Conservation (phyloP, 2,797 vertebrate genomes). For the Falco peregrinus region DNA sequence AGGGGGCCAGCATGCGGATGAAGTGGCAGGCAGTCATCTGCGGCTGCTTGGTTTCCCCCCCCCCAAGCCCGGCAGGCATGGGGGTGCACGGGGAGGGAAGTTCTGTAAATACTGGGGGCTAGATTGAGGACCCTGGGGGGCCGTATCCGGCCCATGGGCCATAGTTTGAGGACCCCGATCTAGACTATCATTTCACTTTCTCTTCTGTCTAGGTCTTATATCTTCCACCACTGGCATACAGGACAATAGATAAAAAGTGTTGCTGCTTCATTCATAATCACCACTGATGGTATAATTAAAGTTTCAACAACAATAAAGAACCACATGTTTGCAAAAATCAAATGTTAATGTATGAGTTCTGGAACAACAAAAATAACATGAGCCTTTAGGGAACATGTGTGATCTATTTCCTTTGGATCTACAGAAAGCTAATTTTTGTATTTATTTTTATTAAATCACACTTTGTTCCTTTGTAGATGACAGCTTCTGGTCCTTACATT, state of each 20-base stretch:
- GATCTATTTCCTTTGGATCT: neutral
- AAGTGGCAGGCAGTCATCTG: too few relatives aligned
- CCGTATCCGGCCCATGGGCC: too few relatives aligned
- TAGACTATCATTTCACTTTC: neutral
- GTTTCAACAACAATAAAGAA: neutral
- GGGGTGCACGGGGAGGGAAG: too few relatives aligned
- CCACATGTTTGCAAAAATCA: neutral
- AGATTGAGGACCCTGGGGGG: too few relatives aligned
- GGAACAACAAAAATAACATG: neutral
- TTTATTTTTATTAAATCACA: neutral
- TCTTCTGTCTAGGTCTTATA: neutral
- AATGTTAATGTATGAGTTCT: neutral
- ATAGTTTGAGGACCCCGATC: neutral
- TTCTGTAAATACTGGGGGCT: too few relatives aligned
- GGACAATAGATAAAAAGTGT: neutral
- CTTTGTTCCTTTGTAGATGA: neutral
- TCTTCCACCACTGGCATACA: neutral
- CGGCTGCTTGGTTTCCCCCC: too few relatives aligned
- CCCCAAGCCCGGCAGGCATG: too few relatives aligned
- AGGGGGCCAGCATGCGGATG: too few relatives aligned
- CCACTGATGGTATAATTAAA: neutral
- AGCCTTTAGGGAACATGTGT: neutral
- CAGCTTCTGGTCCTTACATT: neutral
- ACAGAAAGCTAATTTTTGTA: neutral
- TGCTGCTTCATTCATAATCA: neutral